Conservation (phyloP, 2,797 vertebrate genomes). For the Danio albolineatus region DNA sequence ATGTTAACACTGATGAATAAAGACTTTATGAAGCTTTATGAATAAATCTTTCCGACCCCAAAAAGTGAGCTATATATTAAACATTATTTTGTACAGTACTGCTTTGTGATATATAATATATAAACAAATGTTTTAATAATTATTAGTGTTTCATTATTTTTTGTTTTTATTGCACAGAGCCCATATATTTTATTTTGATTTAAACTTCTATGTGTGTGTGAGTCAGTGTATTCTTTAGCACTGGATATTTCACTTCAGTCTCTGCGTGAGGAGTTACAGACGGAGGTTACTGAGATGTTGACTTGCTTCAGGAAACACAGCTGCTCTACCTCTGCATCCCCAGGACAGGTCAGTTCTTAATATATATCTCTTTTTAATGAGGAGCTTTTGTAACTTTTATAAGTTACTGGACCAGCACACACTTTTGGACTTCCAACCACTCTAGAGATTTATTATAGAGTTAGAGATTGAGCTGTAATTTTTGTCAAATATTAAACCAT, state of each 20-base stretch:
- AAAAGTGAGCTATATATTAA: no score
- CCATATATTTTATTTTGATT: not conserved
- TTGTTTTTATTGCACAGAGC: not conserved
- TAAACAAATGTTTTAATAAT: not conserved
- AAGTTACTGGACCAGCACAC: not conserved
- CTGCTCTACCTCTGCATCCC: constrained; percentile 74
- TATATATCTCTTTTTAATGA: constrained; percentile 1
- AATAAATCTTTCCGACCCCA: no score
- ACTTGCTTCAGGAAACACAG: constrained; percentile 81
- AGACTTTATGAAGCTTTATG: no score
- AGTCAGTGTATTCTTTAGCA: constrained; percentile 75
- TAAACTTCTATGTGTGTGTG: constrained; percentile 6
- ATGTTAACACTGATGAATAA: no score
- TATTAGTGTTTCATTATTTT: not conserved
- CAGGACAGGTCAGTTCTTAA: constrained; percentile 74
- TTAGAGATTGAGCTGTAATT: not conserved
- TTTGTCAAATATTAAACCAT: not conserved
- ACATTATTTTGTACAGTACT: not conserved
- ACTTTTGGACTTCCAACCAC: not conserved
- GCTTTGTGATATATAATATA: not conserved
- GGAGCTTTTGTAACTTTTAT: not conserved
- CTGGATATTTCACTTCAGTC: constrained; percentile 78
- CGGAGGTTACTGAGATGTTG: constrained; percentile 73
- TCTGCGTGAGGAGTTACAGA: constrained; percentile 79
- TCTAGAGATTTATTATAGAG: not conserved